phyloP scores from a whole-genome alignment of 2,797 vertebrate genomes.

The Phrynocephalus vlangalii region DNA sequence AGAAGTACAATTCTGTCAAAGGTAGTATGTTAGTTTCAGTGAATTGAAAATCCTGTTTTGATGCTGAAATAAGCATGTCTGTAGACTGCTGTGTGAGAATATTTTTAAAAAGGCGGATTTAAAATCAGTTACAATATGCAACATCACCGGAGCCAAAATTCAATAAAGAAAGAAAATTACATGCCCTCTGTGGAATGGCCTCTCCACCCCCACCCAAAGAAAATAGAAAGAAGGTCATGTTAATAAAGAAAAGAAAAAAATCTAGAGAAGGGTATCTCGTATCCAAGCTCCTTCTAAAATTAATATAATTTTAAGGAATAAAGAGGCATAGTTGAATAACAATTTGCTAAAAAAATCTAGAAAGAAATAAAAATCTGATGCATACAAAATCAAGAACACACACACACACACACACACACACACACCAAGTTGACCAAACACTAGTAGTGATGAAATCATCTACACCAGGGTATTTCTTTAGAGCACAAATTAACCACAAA shows the following conservation, averaged over 20 bases:
- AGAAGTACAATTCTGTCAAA: slow-evolving; percentile 15
- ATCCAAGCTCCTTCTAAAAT: background rate
- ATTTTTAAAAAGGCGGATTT: slow-evolving; percentile 19
- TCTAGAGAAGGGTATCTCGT: slow-evolving; percentile 15
- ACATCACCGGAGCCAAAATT: slow-evolving; percentile 17
- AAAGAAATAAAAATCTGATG: background rate
- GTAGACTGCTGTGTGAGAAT: background rate
- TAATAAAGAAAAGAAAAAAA: slow-evolving; percentile 2
- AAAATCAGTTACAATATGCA: slow-evolving; percentile 32
- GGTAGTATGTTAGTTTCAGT: slow-evolving; percentile 22
- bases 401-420: no score
- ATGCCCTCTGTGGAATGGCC: background rate
- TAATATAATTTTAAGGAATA: background rate
- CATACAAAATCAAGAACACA: no score
- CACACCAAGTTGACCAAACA: background rate
- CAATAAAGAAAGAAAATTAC: background rate
- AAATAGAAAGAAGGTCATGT: background rate
- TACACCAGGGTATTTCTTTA: slow-evolving; percentile 42
- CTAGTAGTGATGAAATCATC: slow-evolving; percentile 13
- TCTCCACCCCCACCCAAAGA: slow-evolving; percentile 8
- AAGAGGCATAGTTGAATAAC: slow-evolving; percentile 1
- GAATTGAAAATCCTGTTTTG: slow-evolving; percentile 51
- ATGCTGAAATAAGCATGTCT: slow-evolving; percentile 47
- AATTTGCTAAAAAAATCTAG: background rate
- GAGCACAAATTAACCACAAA: slow-evolving; percentile 7